Evolutionary conservation across 2,888 invertebrate species (phyloP).

Genomic region (Rhagium mordax): DNA sequence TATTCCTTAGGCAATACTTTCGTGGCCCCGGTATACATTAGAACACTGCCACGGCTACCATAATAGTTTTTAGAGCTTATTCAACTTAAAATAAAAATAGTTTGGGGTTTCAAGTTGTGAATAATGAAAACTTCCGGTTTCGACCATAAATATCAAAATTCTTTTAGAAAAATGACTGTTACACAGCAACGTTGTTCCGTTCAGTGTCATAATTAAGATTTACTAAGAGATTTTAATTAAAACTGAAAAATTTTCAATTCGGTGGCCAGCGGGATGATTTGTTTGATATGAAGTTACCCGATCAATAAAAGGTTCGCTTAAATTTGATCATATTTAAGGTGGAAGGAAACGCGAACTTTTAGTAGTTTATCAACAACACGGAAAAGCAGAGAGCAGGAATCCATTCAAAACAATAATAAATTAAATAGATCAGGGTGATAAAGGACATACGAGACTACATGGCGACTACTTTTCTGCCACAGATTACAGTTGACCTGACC

Average conservation of each 20-base stretch:
- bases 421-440: slow-evolving; percentile 8
- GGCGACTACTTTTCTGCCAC: slow-evolving; percentile 1
- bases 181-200: background rate
- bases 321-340: slow-evolving; percentile 2
- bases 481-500: slow-evolving; percentile 14
- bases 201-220: slow-evolving; percentile 6
- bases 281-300: background rate
- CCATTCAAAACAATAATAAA: slow-evolving; percentile 14
- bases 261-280: background rate
- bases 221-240: slow-evolving; percentile 8
- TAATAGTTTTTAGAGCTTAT: too few species aligned
- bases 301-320: background rate
- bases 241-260: background rate
- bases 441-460: slow-evolving; percentile 1
- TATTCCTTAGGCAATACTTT: too few species aligned
- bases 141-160: background rate
- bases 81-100: too few species aligned
- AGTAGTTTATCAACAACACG: slow-evolving; percentile 1
- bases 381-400: background rate
- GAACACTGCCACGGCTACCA: too few species aligned
- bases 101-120: background rate
- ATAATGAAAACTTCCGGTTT: background rate
- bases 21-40: too few species aligned
- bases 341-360: background rate
- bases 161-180: background rate